Evolutionary conservation across 1,140 invertebrate genomes (phyloP).

Genomic region (Eriosoma lanigerum): DNA sequence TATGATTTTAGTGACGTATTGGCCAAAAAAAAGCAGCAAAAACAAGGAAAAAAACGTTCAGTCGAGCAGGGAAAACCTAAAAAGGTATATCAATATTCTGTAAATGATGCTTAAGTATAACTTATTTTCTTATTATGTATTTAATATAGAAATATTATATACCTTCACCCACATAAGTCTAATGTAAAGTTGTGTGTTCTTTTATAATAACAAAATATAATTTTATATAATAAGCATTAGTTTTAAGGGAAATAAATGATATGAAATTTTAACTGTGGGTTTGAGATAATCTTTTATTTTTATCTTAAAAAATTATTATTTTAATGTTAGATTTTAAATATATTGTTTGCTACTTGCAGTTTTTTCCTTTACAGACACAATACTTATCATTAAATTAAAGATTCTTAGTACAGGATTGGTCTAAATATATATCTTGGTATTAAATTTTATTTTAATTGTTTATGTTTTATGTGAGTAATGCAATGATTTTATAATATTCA

Average conservation of each 20-base stretch:
- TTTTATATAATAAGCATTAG: not conserved
- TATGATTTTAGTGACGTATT: slow-evolving; percentile 13
- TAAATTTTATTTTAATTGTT: not conserved
- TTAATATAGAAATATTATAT: not conserved
- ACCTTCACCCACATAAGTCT: not conserved
- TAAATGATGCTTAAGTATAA: not conserved
- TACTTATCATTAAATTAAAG: no score
- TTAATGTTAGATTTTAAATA: no score
- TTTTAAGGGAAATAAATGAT: not conserved
- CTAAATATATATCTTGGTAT: not conserved
- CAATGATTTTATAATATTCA: not conserved
- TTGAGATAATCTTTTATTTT: no score
- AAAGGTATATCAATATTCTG: slow-evolving; percentile 8
- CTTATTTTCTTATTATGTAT: not conserved
- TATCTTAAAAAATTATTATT: no score
- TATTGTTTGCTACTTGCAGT: no score
- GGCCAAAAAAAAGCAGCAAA: not conserved
- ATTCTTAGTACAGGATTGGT: no score
- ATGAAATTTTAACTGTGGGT: no score
- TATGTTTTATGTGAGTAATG: not conserved
- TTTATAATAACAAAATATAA: slow-evolving; percentile 10
- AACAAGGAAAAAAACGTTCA: slow-evolving; percentile 27
- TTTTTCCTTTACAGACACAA: no score
- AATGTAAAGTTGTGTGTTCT: not conserved
- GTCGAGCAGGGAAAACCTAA: not conserved